Base-by-base conservation (phyloP, 1,140 invertebrate genomes). In the Chymomyza costata region DNA sequence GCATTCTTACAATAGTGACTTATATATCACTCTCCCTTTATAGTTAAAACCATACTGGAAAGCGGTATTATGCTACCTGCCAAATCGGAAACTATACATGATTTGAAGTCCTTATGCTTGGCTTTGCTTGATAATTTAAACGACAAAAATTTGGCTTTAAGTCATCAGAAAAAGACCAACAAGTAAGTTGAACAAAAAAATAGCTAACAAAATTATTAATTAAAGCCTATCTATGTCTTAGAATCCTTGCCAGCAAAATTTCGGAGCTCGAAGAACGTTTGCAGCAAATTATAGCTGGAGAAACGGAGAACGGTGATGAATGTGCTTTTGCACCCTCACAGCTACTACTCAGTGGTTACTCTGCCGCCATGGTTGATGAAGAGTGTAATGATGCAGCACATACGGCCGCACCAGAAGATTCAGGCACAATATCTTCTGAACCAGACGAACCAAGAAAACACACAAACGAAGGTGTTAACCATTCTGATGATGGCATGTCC, bases 111-210 rank as follows among this genome's bases (percentile, higher is more conserved):
- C 2, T 80, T 95, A 10, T 93, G 93, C 60, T 86, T 92, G 34
- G 92, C 93, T 10, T 85, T 95, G 7, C 87, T 95, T 48, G 94
- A 96, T 83, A 90, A 93, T 21, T 86, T 95, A 8, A 93, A 93
- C 85, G 94, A 95, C 80, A 95, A 95, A 87, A 93, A 91, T 31
- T 85, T 94, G 19, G 93, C 93, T 7, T 80, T 95, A 2, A 89
- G 90, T 35, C 93, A 95, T 86, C 93, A 95, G 69, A 92, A 92
- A 61, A 94, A 94, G 87, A 92, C 93, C 1, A 95, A 93, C 82
- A 92, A 91, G 91, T 90, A 25, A 8, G 38, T 25, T n/a, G 7
- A 37, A 6, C 10, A 3, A 25, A 8, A 40, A 3, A 10, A 6
- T 0, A 31, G 15, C 1, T 6, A 0, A 0, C 13, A 8, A 13